Conservation (phyloP, 2,888 invertebrate genomes). For the Drosophila neoperkinsi region DNA sequence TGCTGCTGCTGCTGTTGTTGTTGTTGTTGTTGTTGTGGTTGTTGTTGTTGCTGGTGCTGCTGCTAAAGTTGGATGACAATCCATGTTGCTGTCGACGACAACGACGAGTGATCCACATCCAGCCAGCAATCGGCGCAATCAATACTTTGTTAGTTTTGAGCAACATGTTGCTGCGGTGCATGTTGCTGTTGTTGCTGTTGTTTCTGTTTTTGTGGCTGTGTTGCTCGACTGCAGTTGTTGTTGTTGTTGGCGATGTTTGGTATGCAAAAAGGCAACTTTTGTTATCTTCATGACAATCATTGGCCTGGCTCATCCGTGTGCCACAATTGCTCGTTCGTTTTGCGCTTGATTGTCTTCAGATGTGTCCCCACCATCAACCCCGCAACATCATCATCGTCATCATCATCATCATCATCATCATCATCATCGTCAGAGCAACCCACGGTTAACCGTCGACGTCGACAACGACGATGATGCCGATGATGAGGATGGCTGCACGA, state of each 20-base stretch:
- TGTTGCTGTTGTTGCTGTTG: constrained; percentile 46
- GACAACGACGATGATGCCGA: constrained; percentile 14
- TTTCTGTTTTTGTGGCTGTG: constrained; percentile 18
- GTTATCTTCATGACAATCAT: constrained; percentile 81
- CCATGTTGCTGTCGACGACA: constrained; percentile 75
- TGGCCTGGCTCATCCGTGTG: constrained; percentile 77
- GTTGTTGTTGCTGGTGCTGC: constrained; percentile 10
- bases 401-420: background rate
- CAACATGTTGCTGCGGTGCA: constrained; percentile 72
- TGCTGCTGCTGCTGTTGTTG: constrained; percentile 38
- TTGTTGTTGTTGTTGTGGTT: background rate
- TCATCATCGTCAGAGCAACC: background rate
- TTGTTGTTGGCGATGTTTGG: constrained; percentile 68
- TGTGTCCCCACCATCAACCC: constrained; percentile 25
- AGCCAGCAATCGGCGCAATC: constrained; percentile 78
- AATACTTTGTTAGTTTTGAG: constrained; percentile 80
- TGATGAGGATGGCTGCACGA: constrained; percentile 59
- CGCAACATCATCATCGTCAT: background rate
- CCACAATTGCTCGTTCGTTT: constrained; percentile 80
- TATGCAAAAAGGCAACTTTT: constrained; percentile 82
- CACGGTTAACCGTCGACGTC: background rate
- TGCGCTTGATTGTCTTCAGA: constrained; percentile 76
- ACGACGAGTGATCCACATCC: constrained; percentile 77
- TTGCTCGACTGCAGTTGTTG: constrained; percentile 49
- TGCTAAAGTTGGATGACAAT: constrained; percentile 70